Evolutionary conservation across 2,797 vertebrate species (phyloP), one percentile per base, ranked within the genome.

Genomic region (Onychomys arenicola): DNA sequence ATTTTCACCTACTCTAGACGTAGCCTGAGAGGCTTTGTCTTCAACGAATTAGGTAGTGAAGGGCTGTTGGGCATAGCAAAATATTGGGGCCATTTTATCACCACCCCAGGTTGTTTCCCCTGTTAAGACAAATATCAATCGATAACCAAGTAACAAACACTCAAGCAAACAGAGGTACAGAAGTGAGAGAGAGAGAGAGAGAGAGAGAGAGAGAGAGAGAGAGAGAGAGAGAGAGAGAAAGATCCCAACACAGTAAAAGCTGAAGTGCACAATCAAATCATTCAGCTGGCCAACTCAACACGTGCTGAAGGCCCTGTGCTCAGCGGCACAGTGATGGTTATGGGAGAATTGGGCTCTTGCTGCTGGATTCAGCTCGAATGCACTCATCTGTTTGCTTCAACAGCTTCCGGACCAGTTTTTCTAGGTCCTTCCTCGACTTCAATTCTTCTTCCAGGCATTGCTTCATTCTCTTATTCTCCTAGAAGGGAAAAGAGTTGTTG

Each of bases 401-500:
- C 98, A 99, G 98, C 98, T 99, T 99, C 93, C 99, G 98, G 63
- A 99, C 99, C 89, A 99, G 97, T 91, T 99, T 99, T 98, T 99
- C 99, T 69, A 99, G 98, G 95, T 99, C 99, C 98, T 99, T 99
- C 94, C 99, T 99, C 69, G 99, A 99, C 98, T 99, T 99, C 98
- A 99, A 98, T 98, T 99, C 99, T 98, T 99, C 99, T 97, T 99
- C 99, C 98, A 99, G 98, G 97, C 99, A 99, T 97, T 99, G 99
- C 90, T 99, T 99, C 99, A 99, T 99, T 98, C 99, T 99, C 98
- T 99, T 99, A 93, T 99, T 99, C 98, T 99, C 99, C 99, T 99
- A 97, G 0, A 34, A 95, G 67, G 49, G 27, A 89, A 96, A 94
- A 96, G 65, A 25, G 10, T 84, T 49, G 14, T 71, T 46, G 46